These are phyloP conservation scores for Telenomus remus DNA, from an alignment of 1,140 invertebrate species.

Conservation along the genomic window DNA sequence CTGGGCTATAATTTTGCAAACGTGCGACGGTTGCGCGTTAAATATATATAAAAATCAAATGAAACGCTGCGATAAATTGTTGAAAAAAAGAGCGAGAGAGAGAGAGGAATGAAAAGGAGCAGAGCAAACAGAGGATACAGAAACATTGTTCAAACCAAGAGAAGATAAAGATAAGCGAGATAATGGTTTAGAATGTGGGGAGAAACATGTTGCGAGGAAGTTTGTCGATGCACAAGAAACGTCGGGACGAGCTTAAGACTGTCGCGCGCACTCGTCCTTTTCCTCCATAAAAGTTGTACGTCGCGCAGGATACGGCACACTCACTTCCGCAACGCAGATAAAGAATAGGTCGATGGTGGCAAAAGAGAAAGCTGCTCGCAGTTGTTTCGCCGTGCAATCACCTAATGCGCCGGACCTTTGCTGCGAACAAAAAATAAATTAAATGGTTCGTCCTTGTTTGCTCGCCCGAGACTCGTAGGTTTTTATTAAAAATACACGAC, in stretches of 20 bases:
- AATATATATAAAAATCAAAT: constrained; percentile 44
- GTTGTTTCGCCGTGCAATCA: constrained; percentile 52
- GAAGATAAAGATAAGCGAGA: constrained; percentile 52
- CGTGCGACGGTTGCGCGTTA: constrained; percentile 19
- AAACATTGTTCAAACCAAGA: constrained; percentile 36
- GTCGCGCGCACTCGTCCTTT: constrained; percentile 43
- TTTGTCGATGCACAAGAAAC: constrained; percentile 41
- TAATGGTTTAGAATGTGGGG: constrained; percentile 46
- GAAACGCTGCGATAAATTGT: constrained; percentile 34
- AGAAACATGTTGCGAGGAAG: constrained; percentile 41
- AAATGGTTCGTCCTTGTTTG: background rate
- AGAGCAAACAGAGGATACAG: constrained; percentile 6
- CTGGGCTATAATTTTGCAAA: constrained; percentile 17
- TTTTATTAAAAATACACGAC: too few species aligned
- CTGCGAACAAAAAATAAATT: constrained; percentile 15
- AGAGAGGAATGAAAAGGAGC: background rate
- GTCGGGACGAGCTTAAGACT: constrained; percentile 39
- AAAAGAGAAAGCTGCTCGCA: constrained; percentile 23
- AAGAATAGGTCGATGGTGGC: constrained; percentile 23
- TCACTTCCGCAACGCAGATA: constrained; percentile 49
- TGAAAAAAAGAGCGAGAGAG: constrained; percentile 23
- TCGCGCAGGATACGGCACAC: constrained; percentile 40
- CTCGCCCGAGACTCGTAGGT: too few species aligned
- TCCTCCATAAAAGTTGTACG: constrained; percentile 52
- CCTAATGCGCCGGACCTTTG: constrained; percentile 44